These are phyloP conservation scores for Xenopus borealis DNA, from an alignment of 2,113 vertebrate species.

Conservation along the genomic window DNA sequence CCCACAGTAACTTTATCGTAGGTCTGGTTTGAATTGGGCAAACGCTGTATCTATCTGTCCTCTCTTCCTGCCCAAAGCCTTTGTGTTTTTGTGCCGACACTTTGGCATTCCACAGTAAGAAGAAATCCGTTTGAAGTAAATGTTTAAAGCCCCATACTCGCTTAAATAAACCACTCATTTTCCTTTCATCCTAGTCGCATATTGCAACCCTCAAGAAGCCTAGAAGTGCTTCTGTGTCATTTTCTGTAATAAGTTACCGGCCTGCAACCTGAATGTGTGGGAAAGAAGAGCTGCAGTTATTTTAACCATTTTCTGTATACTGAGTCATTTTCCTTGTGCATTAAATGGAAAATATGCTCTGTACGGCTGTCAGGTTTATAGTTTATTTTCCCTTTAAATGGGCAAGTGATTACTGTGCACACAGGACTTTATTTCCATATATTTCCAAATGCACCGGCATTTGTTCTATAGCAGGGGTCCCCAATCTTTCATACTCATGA, in stretches of 20 bases:
- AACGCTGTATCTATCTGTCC: slow-evolving; percentile 14
- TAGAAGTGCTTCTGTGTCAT: slow-evolving; percentile 23
- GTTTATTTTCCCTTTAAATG: too few relatives aligned
- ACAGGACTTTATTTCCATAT: too few relatives aligned
- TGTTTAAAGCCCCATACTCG: slow-evolving; percentile 28
- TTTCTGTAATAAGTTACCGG: slow-evolving; percentile 7
- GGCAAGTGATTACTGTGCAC: too few relatives aligned
- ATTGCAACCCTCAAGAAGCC: slow-evolving; percentile 1
- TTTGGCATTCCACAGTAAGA: slow-evolving; percentile 22
- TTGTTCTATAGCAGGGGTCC: too few relatives aligned
- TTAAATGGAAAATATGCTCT: too few relatives aligned
- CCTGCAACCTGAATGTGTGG: too few relatives aligned
- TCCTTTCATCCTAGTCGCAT: slow-evolving; percentile 40
- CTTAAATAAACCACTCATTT: slow-evolving; percentile 31
- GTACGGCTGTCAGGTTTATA: too few relatives aligned
- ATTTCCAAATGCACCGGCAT: too few relatives aligned
- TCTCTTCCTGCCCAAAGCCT: slow-evolving; percentile 17
- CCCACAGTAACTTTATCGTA: slow-evolving; percentile 12
- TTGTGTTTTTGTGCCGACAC: slow-evolving; percentile 11
- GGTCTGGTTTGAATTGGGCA: slow-evolving; percentile 30
- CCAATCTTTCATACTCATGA: too few relatives aligned
- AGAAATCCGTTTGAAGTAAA: slow-evolving; percentile 34
- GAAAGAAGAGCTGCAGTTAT: too few relatives aligned
- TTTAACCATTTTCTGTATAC: too few relatives aligned
- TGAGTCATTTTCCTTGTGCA: too few relatives aligned